A percentile compares a stretch with the other conserved stretches of the same genome.
Evolutionary conservation across 2,888 invertebrate genomes (phyloP).

Genomic region (Ophioninae sp.): DNA sequence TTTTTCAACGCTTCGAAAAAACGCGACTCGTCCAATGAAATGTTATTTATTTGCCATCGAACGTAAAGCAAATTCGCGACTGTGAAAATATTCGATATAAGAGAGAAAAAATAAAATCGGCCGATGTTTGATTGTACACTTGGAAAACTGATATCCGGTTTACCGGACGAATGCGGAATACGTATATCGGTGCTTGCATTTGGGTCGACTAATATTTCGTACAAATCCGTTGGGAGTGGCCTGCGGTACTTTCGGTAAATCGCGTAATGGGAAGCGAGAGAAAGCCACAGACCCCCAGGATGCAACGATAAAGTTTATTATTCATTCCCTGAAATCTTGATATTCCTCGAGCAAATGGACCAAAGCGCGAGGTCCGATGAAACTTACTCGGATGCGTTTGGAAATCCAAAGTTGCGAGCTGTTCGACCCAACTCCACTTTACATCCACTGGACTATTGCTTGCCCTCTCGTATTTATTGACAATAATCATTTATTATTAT

Average conservation of each 20-base stretch:
- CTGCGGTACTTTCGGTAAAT: constrained; percentile 36
- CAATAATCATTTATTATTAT: background rate
- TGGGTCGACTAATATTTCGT: constrained; percentile 9
- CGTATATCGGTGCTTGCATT: background rate
- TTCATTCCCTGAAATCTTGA: constrained; percentile 43
- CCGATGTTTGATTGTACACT: constrained; percentile 28
- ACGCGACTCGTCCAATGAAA: background rate
- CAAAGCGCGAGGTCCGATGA: constrained; percentile 3
- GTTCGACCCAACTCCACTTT: constrained; percentile 19
- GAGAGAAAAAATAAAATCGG: background rate
- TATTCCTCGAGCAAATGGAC: constrained; percentile 3
- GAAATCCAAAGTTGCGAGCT: constrained; percentile 1
- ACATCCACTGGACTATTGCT: background rate
- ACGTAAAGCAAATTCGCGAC: background rate
- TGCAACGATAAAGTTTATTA: constrained; percentile 38
- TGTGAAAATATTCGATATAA: background rate
- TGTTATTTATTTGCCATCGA: background rate
- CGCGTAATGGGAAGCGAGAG: constrained; percentile 1
- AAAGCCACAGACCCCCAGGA: constrained; percentile 12
- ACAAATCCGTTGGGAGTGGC: background rate
- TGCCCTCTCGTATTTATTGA: background rate
- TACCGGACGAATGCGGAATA: constrained; percentile 20
- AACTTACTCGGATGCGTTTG: constrained; percentile 9
- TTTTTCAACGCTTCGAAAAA: no score
- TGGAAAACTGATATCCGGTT: constrained; percentile 28